Base-by-base conservation (phyloP, 2,888 invertebrate genomes). In the Eupithecia insigniata region DNA sequence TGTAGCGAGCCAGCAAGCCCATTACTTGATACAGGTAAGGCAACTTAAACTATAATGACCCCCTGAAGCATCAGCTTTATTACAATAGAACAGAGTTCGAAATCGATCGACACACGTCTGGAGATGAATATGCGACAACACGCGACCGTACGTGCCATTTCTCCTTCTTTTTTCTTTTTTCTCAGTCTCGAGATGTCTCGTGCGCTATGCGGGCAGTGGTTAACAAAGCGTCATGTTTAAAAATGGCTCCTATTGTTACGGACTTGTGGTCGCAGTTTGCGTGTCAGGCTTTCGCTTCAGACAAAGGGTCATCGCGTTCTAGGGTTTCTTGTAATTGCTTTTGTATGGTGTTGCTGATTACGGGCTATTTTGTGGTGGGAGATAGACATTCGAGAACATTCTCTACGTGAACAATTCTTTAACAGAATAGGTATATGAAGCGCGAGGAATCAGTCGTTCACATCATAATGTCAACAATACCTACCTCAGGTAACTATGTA, bases 151-250 rank as follows among this genome's bases (percentile, higher is more conserved):
- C 75, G 73, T 75, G 84, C 83, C 76, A 80, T 86, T 85, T 83
- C 74, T 80, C 83, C 82, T 85, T 43, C 46, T 67, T 70, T 87
- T 87, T 83, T 85, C 84, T 84, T 84, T 83, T 80, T 73, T 84
- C 83, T 81, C 82, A 81, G 75, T 67, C 89, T 88, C 87, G 72
- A 75, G 76, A 76, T 67, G 88, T 88, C 85, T 80, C 80, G 90
- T 90, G 89, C 87, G 80, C 86, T 90, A 89, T 90, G 89, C 87
- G 82, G 82, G 80, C 81, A 82, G 79, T 82, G 81, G 81, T 82
- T 84, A 83, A 83, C 84, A 82, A 46, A 18, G 16, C 7, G 32
- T 43, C 22, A 68, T 65, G 7, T 64, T 64, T 26, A 30, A 39
- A 60, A 72, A 60, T 67, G 10, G 30, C 30, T 64, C 43, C 58